phyloP scores from a whole-genome alignment of 2,888 invertebrate species.

The Eulithis testata region DNA sequence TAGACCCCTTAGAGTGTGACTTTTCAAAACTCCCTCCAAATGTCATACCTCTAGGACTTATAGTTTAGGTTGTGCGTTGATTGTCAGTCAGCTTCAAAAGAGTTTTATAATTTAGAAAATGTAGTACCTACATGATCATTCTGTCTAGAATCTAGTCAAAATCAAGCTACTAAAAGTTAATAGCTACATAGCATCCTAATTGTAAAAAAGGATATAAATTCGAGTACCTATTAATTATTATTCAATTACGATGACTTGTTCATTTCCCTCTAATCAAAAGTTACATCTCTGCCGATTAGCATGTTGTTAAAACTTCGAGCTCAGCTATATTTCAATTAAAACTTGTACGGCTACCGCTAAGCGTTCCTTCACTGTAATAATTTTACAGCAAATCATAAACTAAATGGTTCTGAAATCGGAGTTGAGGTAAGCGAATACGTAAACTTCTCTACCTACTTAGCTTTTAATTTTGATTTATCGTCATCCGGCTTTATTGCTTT shows the following conservation, averaged over 20 bases:
- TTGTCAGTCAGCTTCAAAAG: too few relatives aligned
- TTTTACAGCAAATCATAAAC: slow-evolving; percentile 23
- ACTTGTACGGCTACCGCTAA: slow-evolving; percentile 42
- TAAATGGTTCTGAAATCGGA: slow-evolving; percentile 21
- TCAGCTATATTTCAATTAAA: slow-evolving; percentile 56
- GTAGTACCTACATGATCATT: too few relatives aligned
- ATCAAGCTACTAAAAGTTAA: too few relatives aligned
- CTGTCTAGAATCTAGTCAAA: too few relatives aligned
- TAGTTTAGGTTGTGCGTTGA: too few relatives aligned
- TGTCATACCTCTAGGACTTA: too few relatives aligned
- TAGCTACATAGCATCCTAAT: too few relatives aligned
- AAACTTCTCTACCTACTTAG: slow-evolving; percentile 11
- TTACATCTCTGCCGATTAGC: slow-evolving; percentile 39
- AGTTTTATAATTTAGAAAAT: too few relatives aligned
- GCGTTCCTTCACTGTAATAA: slow-evolving; percentile 19
- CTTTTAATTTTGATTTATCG: slow-evolving; percentile 7
- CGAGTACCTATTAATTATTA: slow-evolving; percentile 6
- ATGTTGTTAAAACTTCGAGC: slow-evolving; percentile 42
- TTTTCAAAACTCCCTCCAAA: too few relatives aligned
- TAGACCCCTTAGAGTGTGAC: too few relatives aligned
- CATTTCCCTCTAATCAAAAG: slow-evolving; percentile 39
- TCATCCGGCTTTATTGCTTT: too few relatives aligned
- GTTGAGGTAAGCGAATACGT: slow-evolving; percentile 21
- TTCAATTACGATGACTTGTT: slow-evolving; percentile 34
- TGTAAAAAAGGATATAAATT: slow-evolving; percentile 3